phyloP scores from a whole-genome alignment of 2,113 vertebrate species.

The Phaethon lepturus region DNA sequence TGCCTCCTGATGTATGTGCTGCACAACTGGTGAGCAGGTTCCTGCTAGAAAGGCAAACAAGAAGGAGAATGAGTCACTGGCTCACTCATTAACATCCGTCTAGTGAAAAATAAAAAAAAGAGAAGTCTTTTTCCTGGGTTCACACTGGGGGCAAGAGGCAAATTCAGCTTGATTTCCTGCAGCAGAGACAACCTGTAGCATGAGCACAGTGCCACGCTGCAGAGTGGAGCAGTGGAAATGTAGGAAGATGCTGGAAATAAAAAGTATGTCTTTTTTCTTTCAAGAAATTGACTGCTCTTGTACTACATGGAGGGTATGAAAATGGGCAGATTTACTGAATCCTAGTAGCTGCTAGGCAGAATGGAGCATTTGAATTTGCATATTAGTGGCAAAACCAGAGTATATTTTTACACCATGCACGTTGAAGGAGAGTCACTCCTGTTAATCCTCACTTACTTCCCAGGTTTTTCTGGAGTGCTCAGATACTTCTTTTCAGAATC shows the following conservation, averaged over 20 bases:
- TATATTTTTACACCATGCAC: not conserved
- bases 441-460: not conserved
- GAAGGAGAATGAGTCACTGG: not conserved
- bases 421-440: not conserved
- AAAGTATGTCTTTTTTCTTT: not conserved
- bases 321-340: not conserved
- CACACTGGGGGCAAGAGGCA: not conserved
- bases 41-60: not conserved
- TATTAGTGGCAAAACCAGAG: not conserved
- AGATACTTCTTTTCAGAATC: not conserved
- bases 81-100: not conserved
- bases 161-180: not conserved
- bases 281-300: not conserved
- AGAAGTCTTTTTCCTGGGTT: not conserved
- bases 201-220: not conserved
- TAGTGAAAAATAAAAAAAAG: not conserved
- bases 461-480: not conserved
- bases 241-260: not conserved
- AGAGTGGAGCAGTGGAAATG: not conserved
- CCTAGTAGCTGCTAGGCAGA: not conserved
- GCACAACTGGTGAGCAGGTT: slow-evolving; percentile 7
- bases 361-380: not conserved
- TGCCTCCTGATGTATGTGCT: not conserved
- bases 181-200: not conserved
- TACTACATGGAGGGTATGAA: not conserved